These are phyloP conservation scores for Hymenopus coronatus DNA, from an alignment of 2,888 invertebrate genomes.

Conservation along the genomic window DNA sequence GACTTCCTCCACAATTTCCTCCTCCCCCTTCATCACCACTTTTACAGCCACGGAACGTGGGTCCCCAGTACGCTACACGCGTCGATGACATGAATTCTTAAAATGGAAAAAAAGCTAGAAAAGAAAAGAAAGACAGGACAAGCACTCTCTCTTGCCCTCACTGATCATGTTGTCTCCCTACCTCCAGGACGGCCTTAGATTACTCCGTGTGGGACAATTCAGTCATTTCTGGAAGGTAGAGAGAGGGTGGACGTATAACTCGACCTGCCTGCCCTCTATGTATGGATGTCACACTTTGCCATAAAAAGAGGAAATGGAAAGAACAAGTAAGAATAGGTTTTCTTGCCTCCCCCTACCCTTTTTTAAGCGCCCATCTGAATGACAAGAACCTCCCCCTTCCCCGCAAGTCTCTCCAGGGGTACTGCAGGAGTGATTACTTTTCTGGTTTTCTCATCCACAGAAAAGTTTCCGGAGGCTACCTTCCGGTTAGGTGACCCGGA, in stretches of 20 bases:
- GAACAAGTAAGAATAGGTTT: constrained; percentile 9
- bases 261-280: neutral
- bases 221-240: constrained; percentile 25
- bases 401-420: neutral
- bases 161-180: neutral
- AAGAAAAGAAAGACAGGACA: neutral
- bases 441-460: neutral
- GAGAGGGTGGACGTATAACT: neutral
- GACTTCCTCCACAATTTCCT: neutral
- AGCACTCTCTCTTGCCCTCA: constrained; percentile 2
- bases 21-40: constrained; percentile 24
- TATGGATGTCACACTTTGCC: constrained; percentile 20
- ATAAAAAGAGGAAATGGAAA: constrained; percentile 11
- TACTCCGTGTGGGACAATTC: constrained; percentile 31
- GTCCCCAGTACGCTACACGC: constrained; percentile 9
- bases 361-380: neutral
- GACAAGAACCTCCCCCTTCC: neutral
- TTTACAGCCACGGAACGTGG: constrained; percentile 27
- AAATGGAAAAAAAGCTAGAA: constrained; percentile 29
- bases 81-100: constrained; percentile 42
- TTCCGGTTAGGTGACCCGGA: neutral
- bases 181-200: constrained; percentile 20
- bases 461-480: neutral
- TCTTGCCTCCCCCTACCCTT: neutral
- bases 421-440: neutral